phyloP scores from a whole-genome alignment of 2,888 invertebrate genomes.

The Drosophila yooni region DNA sequence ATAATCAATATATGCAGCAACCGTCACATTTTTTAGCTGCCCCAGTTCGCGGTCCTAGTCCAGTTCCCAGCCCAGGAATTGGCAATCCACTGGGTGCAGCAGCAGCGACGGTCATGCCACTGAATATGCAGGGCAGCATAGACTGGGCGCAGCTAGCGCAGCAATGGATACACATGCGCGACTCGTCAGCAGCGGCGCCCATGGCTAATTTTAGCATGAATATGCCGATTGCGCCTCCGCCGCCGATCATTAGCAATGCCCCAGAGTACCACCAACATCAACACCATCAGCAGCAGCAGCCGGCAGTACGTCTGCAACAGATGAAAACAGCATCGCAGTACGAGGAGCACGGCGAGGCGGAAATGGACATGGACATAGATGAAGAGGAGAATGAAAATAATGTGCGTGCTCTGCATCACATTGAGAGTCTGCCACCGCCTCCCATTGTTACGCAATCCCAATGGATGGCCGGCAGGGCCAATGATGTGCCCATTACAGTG shows the following conservation, averaged over 20 bases:
- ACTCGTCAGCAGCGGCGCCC: slow-evolving; percentile 83
- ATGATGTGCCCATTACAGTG: slow-evolving; percentile 12
- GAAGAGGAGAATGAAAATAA: slow-evolving; percentile 86
- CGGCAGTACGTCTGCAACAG: slow-evolving; percentile 18
- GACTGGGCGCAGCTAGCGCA: slow-evolving; percentile 99
- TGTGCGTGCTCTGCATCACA: slow-evolving; percentile 25
- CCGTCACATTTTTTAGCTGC: slow-evolving; percentile 89
- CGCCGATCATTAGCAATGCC: slow-evolving; percentile 81
- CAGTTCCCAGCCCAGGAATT: slow-evolving; percentile 15
- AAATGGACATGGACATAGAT: slow-evolving; percentile 93
- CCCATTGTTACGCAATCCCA: slow-evolving; percentile 68
- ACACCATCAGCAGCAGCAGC: slow-evolving; percentile 31
- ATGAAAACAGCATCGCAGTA: slow-evolving; percentile 31
- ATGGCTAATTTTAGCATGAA: slow-evolving; percentile 78
- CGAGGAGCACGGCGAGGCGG: slow-evolving; percentile 92
- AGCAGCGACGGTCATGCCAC: slow-evolving; percentile 44
- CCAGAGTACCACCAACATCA: slow-evolving; percentile 42
- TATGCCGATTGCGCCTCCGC: slow-evolving; percentile 87
- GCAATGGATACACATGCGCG: slow-evolving; percentile 98
- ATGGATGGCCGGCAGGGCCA: slow-evolving; percentile 39
- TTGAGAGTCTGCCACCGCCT: slow-evolving; percentile 43
- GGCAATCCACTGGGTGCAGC: slow-evolving; percentile 24
- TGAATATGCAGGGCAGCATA: slow-evolving; percentile 87
- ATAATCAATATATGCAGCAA: slow-evolving; percentile 85
- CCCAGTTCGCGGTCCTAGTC: slow-evolving; percentile 27